Base-by-base conservation (phyloP, 2,113 vertebrate species). In the Sinocyclocheilus anshuiensis region DNA sequence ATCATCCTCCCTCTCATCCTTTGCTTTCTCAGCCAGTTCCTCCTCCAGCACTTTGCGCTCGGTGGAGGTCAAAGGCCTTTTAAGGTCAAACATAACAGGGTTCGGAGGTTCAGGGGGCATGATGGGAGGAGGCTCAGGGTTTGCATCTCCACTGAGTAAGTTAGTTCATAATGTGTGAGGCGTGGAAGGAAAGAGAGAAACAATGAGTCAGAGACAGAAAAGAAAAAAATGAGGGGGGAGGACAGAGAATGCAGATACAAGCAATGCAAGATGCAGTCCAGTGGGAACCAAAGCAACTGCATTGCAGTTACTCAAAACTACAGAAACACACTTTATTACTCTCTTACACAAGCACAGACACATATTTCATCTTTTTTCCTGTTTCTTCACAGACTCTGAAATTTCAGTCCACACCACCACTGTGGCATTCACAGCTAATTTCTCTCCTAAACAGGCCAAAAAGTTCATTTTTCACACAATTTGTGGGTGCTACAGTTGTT, bases 21-120 rank as follows among this genome's bases (percentile, higher is more conserved):
- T 86, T 2, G 63, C 55, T 85, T 86, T 92, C 53, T 90, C 92
- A 86, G 91, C 93, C 36, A 95, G 87, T 71, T 86, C 53, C 15
- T 92, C 87, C 55, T 95, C 94, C 29, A 94, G 79, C 53, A 91
- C 92, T 50, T 89, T 90, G 1, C 85, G 86, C 67, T 91, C 83
- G 0, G 77, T 26, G 4, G 45, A 33, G 29, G 61, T 78, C 53
- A 85, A 57, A 29, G 79, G 18, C 36, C 26, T 45, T 69, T 71
- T 61, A 13, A 77, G 57, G 80, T 87, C 83, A 78, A 18, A 90
- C 83, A 7, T 75, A 69, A 26, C 83, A 13, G 22, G 86, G 78
- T 55, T 87, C 42, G 1, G 71, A 36, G 80, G 81, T 78, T 85
- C 67, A 86, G 59, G 79, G 57, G 83, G 53, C 36, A 77, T 79